Evolutionary conservation across 2,113 vertebrate species (phyloP).

Genomic region (Scolopax mira): DNA sequence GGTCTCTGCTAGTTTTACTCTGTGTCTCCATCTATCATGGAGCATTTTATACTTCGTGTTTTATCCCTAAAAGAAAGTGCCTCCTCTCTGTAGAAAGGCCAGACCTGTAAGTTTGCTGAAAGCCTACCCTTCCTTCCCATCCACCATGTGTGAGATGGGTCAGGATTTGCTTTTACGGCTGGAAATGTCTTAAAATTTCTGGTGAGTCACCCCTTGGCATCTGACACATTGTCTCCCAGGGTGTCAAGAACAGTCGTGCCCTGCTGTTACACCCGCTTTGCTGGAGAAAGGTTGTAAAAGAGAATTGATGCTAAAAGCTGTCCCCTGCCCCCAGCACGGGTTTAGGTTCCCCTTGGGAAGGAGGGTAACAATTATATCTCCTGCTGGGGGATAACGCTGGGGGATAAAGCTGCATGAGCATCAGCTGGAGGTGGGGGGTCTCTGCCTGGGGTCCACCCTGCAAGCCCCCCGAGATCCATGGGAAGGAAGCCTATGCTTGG

Average conservation of each 20-base stretch:
- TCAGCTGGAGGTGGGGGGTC: background rate
- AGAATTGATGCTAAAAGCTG: background rate
- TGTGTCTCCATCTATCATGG: background rate
- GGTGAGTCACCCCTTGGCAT: background rate
- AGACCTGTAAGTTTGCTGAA: background rate
- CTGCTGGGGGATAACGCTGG: background rate
- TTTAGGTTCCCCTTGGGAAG: background rate
- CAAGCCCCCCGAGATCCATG: background rate
- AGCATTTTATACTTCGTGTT: background rate
- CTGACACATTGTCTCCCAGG: background rate
- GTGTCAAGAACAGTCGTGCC: background rate
- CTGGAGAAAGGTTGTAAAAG: background rate
- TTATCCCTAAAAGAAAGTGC: background rate
- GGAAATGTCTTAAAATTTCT: background rate
- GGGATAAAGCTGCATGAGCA: background rate
- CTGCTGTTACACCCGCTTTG: background rate
- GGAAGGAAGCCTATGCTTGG: background rate
- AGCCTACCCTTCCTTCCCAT: background rate
- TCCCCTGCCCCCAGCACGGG: background rate
- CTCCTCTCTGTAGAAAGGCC: background rate
- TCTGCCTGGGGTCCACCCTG: fast-evolving
- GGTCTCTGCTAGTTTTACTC: background rate
- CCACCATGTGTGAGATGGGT: fast-evolving
- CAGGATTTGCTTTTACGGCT: background rate
- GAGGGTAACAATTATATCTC: background rate